Base-by-base conservation (phyloP, 2,113 vertebrate species). In the Eupsittula cactorum region DNA sequence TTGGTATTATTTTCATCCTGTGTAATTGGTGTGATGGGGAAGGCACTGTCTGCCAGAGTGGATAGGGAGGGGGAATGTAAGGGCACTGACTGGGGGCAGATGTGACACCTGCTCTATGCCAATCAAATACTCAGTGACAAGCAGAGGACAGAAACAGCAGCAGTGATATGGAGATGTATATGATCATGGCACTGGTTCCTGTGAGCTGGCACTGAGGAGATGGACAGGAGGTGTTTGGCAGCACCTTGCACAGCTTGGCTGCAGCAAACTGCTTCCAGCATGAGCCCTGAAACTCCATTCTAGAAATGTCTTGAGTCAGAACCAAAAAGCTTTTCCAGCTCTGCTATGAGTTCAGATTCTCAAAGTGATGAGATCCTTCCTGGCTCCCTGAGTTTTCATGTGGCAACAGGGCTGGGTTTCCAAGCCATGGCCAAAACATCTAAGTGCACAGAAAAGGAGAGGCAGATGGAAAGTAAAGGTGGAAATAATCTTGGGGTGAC, bases 301-400 rank as follows among this genome's bases (percentile, higher is more conserved):
- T 76, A 90, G 82, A 65, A 70, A 67, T 10, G 4, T 41, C 74
- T 79, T 86, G 55, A 57, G 35, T 41, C 55, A 86, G 77, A 88
- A 75, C 11, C 24, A 82, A 39, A 52, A 94, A 24, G 13, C 33
- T 84, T 93, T 93, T 92, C 83, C 73, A 93, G 82, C 33, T 93
- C 55, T 63, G 29, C 20, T 55, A 4, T 0, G 12, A 88, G 64
- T 92, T 92, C 63, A 23, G 68, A 78, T 90, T 96, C 71, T 90
- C 68, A 68, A 3, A 6, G 3, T 73, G 78, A 75, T 95, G 55
- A 81, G 79, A 83, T 75, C 60, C 95, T 88, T 92, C 65, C 80
- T 95, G 88, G 64, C 42, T 88, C 33, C 41, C 69, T 47, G 69
- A 57, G 31, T 41, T 88, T 93, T 86, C 42, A 68, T 88, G 64